These are phyloP conservation scores for Knipowitschia caucasica DNA, from an alignment of 2,797 vertebrate genomes.

Conservation along the genomic window DNA sequence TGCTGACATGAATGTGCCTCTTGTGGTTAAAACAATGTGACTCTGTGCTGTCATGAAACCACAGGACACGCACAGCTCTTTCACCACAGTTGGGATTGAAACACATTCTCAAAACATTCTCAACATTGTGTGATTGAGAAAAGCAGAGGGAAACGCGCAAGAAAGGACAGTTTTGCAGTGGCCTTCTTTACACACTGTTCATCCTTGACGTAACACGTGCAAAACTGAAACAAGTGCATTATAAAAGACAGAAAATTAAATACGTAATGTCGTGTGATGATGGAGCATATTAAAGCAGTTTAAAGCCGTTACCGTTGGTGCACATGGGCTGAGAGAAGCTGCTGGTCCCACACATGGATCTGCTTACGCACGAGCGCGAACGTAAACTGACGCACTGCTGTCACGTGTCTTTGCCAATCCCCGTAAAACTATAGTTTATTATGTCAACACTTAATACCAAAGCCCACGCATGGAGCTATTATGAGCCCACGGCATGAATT, in stretches of 20 bases:
- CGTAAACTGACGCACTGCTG: no score
- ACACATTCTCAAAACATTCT: background rate
- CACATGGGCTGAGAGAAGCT: conserved; percentile 4
- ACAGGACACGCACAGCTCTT: conserved; percentile 3
- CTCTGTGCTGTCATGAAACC: conserved; percentile 2
- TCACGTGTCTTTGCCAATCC: no score
- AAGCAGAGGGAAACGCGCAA: no score
- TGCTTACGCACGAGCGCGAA: no score
- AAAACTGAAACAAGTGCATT: background rate
- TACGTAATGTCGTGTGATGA: conserved; percentile 5
- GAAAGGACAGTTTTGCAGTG: background rate
- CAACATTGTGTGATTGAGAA: no score
- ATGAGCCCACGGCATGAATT: no score
- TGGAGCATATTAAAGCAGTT: no score
- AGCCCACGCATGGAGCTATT: no score
- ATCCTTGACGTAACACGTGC: background rate
- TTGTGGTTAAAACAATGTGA: conserved; percentile 7
- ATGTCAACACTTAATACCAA: no score
- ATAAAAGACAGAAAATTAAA: background rate
- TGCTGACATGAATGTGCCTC: conserved; percentile 1
- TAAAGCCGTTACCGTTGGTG: conserved; percentile 14
- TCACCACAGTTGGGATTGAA: background rate
- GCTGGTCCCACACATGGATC: no score
- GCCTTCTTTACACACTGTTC: background rate
- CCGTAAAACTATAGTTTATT: no score